phyloP scores from a whole-genome alignment of 2,888 invertebrate genomes.

The Pachymerium ferrugineum region DNA sequence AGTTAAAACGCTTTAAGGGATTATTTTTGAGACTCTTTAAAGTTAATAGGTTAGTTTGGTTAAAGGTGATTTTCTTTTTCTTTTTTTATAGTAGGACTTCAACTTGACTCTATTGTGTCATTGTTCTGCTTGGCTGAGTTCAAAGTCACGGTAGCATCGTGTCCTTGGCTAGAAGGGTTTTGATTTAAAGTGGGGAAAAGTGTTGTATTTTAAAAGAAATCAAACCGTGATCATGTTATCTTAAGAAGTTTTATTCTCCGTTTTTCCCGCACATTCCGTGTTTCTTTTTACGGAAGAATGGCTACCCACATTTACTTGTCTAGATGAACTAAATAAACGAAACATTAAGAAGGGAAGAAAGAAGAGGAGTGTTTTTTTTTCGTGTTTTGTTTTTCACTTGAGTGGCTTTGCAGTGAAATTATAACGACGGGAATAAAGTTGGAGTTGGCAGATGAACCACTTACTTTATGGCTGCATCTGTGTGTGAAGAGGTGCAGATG shows the following conservation, averaged over 20 bases:
- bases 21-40: no score
- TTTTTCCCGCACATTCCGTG: constrained; percentile 1
- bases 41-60: no score
- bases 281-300: constrained; percentile 25
- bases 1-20: no score
- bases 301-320: constrained; percentile 18
- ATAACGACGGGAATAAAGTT: constrained; percentile 17
- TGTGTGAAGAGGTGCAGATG: constrained; percentile 27
- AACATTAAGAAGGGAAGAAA: background rate
- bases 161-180: background rate
- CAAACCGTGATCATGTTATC: constrained; percentile 15
- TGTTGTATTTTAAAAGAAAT: constrained; percentile 6
- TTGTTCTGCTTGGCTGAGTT: background rate
- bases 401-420: constrained; percentile 25
- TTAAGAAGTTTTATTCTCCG: constrained; percentile 1
- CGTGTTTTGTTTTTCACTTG: constrained; percentile 27
- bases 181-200: background rate
- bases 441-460: constrained; percentile 27
- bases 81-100: no score
- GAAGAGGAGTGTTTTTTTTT: background rate
- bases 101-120: no score
- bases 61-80: no score
- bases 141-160: background rate
- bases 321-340: constrained; percentile 21
- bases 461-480: constrained; percentile 24